Conservation (phyloP, 2,888 invertebrate genomes). For the Metellina segmentata region DNA sequence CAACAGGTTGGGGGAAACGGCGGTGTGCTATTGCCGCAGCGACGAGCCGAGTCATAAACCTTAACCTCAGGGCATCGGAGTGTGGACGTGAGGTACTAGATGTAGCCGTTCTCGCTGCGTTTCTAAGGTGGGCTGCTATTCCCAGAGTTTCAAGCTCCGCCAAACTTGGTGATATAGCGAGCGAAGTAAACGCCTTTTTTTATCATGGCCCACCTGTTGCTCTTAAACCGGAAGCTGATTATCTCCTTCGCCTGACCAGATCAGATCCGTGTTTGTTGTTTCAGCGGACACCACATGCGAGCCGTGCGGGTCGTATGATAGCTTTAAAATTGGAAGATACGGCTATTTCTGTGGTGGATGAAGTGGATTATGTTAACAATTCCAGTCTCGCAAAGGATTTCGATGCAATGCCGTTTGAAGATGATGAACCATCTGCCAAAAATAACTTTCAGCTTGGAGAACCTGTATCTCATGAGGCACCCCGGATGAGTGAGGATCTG, state of each 20-base stretch:
- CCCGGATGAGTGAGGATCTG: slow-evolving; percentile 36
- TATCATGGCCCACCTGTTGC: slow-evolving; percentile 72
- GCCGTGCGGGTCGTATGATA: slow-evolving; percentile 52
- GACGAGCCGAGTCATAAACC: slow-evolving; percentile 74
- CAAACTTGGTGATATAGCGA: slow-evolving; percentile 63
- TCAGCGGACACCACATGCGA: slow-evolving; percentile 31
- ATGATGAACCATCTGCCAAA: slow-evolving; percentile 20
- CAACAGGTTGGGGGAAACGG: slow-evolving; percentile 69
- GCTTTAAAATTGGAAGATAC: slow-evolving; percentile 38
- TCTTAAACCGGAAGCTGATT: slow-evolving; percentile 68
- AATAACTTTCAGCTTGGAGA: slow-evolving; percentile 4
- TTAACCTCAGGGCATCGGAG: slow-evolving; percentile 69
- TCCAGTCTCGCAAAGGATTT: slow-evolving; percentile 14
- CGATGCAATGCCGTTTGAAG: slow-evolving; percentile 52
- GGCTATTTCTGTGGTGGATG: slow-evolving; percentile 17
- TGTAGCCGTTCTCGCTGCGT: slow-evolving; percentile 53
- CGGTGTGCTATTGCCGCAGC: slow-evolving; percentile 63
- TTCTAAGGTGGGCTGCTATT: slow-evolving; percentile 51
- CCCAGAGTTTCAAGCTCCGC: slow-evolving; percentile 52
- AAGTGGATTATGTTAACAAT: slow-evolving; percentile 59
- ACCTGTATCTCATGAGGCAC: slow-evolving; percentile 34
- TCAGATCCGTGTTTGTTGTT: slow-evolving; percentile 63
- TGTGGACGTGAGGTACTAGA: slow-evolving; percentile 70
- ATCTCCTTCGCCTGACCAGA: slow-evolving; percentile 53
- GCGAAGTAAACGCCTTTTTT: slow-evolving; percentile 64